Evolutionary conservation across 1,140 invertebrate genomes (phyloP), one percentile per base, ranked within the genome.

Genomic region (Zaprionus inermis): DNA sequence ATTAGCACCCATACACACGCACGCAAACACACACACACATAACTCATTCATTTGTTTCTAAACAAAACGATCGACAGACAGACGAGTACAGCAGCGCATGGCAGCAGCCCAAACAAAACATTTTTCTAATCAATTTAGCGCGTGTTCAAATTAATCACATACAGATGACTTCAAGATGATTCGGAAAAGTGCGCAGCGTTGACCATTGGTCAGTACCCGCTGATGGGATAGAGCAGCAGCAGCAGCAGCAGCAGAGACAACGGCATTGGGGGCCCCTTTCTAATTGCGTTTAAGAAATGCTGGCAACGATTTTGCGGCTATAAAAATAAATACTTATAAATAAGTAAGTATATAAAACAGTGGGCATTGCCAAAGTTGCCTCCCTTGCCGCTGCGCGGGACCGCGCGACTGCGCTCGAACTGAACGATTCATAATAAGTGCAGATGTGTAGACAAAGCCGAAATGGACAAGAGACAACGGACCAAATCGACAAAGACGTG

Each of bases 241-340:
- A 58, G 34, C 28, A 20, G 14, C 41, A 41, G 18, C 16, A 10
- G 34, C 12, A 34, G 20, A 41, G 55, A 56, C 52, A 65, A 76
- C 60, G 73, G 51, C 59, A 76, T 65, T 72, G 73, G 76, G 76
- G 60, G 61, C 76, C 75, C 76, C 83, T 76, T 44, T 71, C 76
- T 88, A 88, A 88, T 88, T 88, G 84, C 80, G 71, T 79, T 75
- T 72, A 88, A 88, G 79, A 86, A 82, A 69, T 66, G 72, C 63
- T 83, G 83, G 68, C 83, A 86, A 56, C 63, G 63, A 66, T 79
- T 83, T 89, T 75, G 72, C 59, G 64, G 46, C 54, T 71, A 75
- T 81, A 78, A 67, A 67, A 75, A 75, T 77, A 72, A 65, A 64
- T 73, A 70, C 74, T 71, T 74, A 84, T 80, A 68, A 65, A 71